A percentile compares a stretch with the other conserved stretches of the same genome.
phyloP scores from a whole-genome alignment of 1,140 invertebrate genomes.

The Nymphalis io region DNA sequence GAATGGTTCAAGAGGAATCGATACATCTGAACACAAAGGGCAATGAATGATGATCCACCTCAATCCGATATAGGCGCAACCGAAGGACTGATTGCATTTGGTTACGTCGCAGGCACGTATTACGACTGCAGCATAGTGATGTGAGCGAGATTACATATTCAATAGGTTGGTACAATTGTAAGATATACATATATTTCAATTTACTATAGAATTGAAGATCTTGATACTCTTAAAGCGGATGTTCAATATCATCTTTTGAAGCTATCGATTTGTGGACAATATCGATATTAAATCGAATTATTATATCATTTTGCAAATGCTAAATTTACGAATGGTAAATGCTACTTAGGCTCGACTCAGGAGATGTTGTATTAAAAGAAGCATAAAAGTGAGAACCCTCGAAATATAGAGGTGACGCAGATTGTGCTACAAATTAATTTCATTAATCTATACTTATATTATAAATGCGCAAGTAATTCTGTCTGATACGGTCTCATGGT shows the following conservation, averaged over 20 bases:
- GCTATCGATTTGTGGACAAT: neutral
- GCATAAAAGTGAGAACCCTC: no score
- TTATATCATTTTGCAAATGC: no score
- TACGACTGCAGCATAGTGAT: neutral
- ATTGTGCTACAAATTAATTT: no score
- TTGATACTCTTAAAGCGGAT: neutral
- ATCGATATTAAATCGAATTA: neutral
- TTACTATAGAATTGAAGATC: neutral
- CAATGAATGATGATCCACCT: neutral
- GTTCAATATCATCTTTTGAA: no score
- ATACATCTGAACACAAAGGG: conserved; percentile 1
- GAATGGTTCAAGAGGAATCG: neutral
- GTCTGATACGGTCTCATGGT: no score
- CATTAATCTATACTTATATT: no score
- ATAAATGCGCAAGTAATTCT: no score
- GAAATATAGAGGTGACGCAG: no score
- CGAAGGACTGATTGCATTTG: conserved; percentile 17
- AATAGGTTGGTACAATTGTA: neutral
- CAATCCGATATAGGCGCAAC: neutral
- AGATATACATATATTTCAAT: neutral
- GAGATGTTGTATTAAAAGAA: no score
- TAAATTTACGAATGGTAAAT: no score
- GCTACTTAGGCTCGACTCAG: no score
- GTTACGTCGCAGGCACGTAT: neutral
- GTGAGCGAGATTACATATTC: conserved; percentile 18